A percentile compares a stretch with the other conserved stretches of the same genome.
Conservation (phyloP, 2,113 vertebrate genomes). For the Triplophysa dalaica region DNA sequence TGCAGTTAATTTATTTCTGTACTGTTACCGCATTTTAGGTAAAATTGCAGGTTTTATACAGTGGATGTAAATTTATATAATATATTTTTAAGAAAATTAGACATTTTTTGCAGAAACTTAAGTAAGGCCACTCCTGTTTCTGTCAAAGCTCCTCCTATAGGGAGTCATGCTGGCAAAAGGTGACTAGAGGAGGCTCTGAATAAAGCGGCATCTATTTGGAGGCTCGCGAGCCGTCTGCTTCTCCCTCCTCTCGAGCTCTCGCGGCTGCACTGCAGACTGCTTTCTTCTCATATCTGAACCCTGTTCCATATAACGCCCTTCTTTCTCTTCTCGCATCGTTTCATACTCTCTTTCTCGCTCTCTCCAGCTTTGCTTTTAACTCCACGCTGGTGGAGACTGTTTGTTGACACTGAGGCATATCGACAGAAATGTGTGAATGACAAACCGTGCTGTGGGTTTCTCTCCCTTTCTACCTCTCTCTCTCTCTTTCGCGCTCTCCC, state of each 20-base stretch:
- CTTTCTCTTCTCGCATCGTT: slow-evolving; percentile 1
- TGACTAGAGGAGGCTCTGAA: not conserved
- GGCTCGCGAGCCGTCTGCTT: not conserved
- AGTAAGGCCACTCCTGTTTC: not conserved
- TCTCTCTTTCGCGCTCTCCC: slow-evolving; percentile 15
- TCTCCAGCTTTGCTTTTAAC: slow-evolving; percentile 33
- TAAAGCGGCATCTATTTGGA: slow-evolving; percentile 17
- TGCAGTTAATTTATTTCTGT: too few species aligned
- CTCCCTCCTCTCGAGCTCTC: slow-evolving; percentile 4
- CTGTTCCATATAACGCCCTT: not conserved
- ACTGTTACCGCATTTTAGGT: too few species aligned
- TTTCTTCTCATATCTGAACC: slow-evolving; percentile 39
- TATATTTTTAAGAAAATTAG: too few species aligned
- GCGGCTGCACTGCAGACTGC: slow-evolving; percentile 32
- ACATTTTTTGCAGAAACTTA: too few species aligned
- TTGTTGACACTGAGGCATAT: slow-evolving; percentile 39
- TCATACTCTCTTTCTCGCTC: slow-evolving; percentile 32
- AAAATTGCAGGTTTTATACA: too few species aligned
- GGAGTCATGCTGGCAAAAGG: not conserved
- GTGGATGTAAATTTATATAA: too few species aligned
- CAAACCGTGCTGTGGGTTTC: slow-evolving; percentile 32
- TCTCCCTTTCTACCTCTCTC: slow-evolving; percentile 23
- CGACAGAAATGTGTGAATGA: slow-evolving; percentile 40
- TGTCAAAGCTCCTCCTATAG: not conserved
- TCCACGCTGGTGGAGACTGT: slow-evolving; percentile 24